Evolutionary conservation across 2,888 invertebrate genomes (phyloP).

Genomic region (Caenorhabditis angaria): DNA sequence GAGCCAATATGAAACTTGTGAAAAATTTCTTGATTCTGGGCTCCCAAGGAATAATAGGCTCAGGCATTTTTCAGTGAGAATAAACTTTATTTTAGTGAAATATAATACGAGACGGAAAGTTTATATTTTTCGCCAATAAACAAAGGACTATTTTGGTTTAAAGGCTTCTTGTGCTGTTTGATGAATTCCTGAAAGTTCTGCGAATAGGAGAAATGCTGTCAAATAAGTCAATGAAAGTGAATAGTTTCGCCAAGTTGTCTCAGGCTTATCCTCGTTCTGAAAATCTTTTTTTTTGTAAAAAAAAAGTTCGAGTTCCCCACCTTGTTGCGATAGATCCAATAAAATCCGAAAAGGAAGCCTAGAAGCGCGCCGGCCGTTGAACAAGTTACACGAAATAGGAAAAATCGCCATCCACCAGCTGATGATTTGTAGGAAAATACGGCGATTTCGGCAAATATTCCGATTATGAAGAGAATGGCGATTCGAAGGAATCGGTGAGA

Average conservation of each 20-base stretch:
- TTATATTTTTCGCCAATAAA: too few relatives aligned
- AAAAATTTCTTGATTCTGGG: background rate
- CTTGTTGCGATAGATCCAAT: background rate
- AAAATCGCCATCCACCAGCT: background rate
- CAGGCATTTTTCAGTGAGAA: too few relatives aligned
- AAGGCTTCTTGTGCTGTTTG: background rate
- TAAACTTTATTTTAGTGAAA: too few relatives aligned
- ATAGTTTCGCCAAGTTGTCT: background rate
- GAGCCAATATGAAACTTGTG: background rate
- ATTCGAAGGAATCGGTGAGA: too few relatives aligned
- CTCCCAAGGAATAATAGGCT: too few relatives aligned
- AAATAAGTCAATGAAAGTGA: background rate
- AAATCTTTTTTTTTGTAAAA: background rate
- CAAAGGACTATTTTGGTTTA: too few relatives aligned
- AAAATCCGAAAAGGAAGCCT: background rate
- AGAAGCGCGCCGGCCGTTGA: background rate
- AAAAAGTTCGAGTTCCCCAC: background rate
- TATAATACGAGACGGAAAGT: too few relatives aligned
- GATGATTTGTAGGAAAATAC: background rate
- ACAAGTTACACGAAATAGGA: background rate
- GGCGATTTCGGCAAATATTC: too few relatives aligned
- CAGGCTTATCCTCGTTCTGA: background rate
- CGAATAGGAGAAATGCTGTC: background rate
- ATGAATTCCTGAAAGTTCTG: background rate
- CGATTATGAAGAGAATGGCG: background rate